Percentiles rank a stretch among this genome's conserved stretches.
These are phyloP conservation scores for Philopedon plagiatum DNA, from an alignment of 2,888 invertebrate genomes.

Conservation along the genomic window DNA sequence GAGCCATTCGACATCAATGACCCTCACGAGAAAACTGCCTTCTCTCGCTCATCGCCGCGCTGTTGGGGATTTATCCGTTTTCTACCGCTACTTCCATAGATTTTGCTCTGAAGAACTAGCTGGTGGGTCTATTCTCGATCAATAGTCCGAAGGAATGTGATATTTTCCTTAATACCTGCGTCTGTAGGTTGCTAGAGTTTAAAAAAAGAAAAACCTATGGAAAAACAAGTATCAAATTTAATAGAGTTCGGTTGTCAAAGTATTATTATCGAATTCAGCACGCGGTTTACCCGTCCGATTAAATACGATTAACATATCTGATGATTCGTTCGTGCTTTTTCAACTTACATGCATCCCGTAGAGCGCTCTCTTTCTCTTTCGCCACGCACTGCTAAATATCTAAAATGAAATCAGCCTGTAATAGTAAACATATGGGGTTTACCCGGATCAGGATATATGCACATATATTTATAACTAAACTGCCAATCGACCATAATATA, in stretches of 20 bases:
- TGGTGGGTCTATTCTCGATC: too few relatives aligned
- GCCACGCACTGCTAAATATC: not conserved
- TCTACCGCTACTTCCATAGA: too few relatives aligned
- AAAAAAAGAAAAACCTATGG: too few relatives aligned
- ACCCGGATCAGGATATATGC: constrained; percentile 3
- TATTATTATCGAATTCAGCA: not conserved
- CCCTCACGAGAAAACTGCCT: too few relatives aligned
- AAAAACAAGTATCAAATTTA: not conserved
- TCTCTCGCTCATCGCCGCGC: too few relatives aligned
- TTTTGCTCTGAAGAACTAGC: too few relatives aligned
- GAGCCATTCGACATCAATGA: too few relatives aligned
- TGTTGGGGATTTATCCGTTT: too few relatives aligned
- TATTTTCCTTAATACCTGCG: too few relatives aligned
- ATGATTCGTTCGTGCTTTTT: not conserved
- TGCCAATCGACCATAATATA: not conserved
- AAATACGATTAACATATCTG: not conserved
- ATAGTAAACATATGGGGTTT: constrained; percentile 12
- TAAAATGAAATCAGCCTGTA: not conserved
- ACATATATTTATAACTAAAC: not conserved
- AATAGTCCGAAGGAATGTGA: too few relatives aligned
- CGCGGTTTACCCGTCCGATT: not conserved
- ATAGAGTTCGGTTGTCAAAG: not conserved
- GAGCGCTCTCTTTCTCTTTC: not conserved
- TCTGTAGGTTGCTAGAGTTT: too few relatives aligned
- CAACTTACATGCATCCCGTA: not conserved